These are phyloP conservation scores for Rhea americana DNA, from an alignment of 2,113 vertebrate species.

Conservation along the genomic window DNA sequence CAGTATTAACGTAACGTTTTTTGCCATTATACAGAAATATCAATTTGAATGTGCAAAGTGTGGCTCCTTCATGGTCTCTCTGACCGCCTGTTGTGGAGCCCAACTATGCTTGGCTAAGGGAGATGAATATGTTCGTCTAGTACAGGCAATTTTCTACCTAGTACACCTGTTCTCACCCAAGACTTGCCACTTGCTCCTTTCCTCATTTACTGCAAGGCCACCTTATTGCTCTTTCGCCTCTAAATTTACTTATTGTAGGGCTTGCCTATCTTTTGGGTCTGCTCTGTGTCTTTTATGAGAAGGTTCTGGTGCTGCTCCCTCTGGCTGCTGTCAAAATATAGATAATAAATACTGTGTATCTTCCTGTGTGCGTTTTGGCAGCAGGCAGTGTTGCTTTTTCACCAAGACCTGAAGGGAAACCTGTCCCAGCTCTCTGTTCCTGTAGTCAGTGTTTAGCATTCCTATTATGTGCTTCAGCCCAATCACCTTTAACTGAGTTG, in stretches of 20 bases:
- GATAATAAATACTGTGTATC: not conserved
- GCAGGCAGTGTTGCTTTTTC: not conserved
- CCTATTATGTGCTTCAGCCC: not conserved
- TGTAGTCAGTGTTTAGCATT: not conserved
- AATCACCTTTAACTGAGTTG: not conserved
- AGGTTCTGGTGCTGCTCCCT: not conserved
- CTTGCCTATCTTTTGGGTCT: not conserved
- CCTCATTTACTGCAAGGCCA: not conserved
- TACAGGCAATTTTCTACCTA: not conserved
- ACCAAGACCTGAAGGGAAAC: not conserved
- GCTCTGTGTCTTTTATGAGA: not conserved
- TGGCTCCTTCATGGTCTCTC: not conserved
- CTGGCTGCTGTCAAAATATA: not conserved
- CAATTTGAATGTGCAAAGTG: fast-evolving
- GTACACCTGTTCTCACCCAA: not conserved
- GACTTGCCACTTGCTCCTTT: not conserved
- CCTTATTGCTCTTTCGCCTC: not conserved
- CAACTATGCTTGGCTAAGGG: fast-evolving
- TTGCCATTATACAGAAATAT: not conserved
- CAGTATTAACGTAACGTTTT: not conserved
- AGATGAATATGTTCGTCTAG: not conserved
- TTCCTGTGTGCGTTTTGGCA: not conserved
- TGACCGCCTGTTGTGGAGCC: not conserved
- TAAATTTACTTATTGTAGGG: not conserved
- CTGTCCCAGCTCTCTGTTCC: not conserved